Evolutionary conservation across 2,888 invertebrate genomes (phyloP).

Genomic region (Bembecia ichneumoniformis): DNA sequence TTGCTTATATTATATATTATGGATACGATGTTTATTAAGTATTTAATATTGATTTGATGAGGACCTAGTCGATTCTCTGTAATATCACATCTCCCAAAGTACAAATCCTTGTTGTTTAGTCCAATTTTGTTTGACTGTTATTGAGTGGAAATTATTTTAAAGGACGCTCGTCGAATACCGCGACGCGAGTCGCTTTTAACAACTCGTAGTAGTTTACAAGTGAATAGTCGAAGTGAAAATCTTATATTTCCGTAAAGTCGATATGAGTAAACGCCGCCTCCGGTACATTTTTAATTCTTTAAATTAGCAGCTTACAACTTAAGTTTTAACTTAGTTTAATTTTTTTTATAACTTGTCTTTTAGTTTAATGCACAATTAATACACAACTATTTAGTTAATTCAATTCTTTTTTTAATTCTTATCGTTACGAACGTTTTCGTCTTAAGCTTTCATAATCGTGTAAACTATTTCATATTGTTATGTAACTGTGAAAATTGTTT

Average conservation of each 20-base stretch:
- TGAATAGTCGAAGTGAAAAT: conserved; percentile 38
- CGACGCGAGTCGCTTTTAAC: conserved; percentile 7
- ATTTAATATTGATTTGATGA: conserved; percentile 72
- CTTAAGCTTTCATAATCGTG: conserved; percentile 20
- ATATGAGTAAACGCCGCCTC: conserved; percentile 24
- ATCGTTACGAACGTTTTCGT: conserved; percentile 22
- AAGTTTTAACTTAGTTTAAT: conserved; percentile 50
- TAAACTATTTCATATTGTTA: conserved; percentile 9
- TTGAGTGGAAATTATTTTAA: conserved; percentile 69
- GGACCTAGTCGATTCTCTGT: conserved; percentile 73
- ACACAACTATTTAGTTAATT: conserved; percentile 42
- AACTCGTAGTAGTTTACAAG: conserved; percentile 21
- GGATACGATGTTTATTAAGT: conserved; percentile 70
- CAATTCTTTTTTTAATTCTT: conserved; percentile 31
- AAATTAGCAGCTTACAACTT: conserved; percentile 58
- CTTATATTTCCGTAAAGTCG: conserved; percentile 27
- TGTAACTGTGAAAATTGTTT: conserved; percentile 5
- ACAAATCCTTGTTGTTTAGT: conserved; percentile 75
- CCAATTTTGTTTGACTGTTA: conserved; percentile 73
- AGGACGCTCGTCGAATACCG: conserved; percentile 23
- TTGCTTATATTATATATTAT: conserved; percentile 71
- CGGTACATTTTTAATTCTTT: conserved; percentile 31
- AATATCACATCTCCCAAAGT: conserved; percentile 74
- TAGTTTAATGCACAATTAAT: conserved; percentile 60
- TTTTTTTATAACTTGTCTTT: conserved; percentile 47